Evolutionary conservation across 2,797 vertebrate genomes (phyloP), one percentile per base, ranked within the genome.

Genomic region (Myotis myotis): DNA sequence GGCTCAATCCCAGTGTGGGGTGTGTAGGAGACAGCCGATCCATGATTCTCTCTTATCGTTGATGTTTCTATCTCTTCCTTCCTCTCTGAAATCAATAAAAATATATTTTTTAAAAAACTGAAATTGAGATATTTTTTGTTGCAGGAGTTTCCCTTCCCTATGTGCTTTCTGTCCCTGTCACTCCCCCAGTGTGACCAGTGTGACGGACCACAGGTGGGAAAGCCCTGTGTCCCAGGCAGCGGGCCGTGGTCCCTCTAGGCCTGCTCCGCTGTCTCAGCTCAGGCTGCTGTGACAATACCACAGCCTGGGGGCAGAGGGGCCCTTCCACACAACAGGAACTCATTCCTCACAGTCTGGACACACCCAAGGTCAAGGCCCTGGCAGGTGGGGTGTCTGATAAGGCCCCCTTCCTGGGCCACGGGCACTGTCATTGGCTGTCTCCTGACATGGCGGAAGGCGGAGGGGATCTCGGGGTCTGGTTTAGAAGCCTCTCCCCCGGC

Each of bases 321-420:
- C 22, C 47, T 66, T 8, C 7, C 28, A 11, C 22, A 20, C 7
- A 23, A 66, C 5, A 7, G 74, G 33, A 51, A 8, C 23, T 38
- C 19, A 5, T 13, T 38, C 12, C 22, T 36, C 82, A 19, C 23
- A 20, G 23, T 30, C 72, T 53, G 75, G 62, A 55, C 19, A 22
- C 0, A 0, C 44, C 28, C 20, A 10, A 10, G 36, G 66, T 12
- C 30, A 7, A 55, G 62, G 36, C 19, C 15, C 36, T 3, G 1
- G 47, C 62, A 19, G 36, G n/a, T 3, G 3, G 2, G 9, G 49
- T 55, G 87, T 68, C 60, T 5, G 5, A 8, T 25, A 36, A 68
- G 20, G 12, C 12, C 47, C 41, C 2, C 8, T 25, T 38, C 47
- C 25, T 12, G 36, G 19, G 23, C 41, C 62, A 15, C 1, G 2